phyloP scores from a whole-genome alignment of 2,113 vertebrate genomes.

The Vidua chalybeata region DNA sequence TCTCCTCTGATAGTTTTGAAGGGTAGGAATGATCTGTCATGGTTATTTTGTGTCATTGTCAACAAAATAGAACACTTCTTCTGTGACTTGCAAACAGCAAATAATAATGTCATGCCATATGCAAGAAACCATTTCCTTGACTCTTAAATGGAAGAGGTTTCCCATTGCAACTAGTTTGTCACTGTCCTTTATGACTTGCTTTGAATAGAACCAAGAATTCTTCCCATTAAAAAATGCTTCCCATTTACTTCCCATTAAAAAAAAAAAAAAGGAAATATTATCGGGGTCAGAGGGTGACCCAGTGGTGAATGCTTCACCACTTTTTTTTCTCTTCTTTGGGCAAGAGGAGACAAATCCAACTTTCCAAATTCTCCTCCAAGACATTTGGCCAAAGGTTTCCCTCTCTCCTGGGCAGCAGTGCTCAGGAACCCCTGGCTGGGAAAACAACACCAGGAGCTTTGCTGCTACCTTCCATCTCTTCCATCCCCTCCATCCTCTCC shows the following conservation, averaged over 20 bases:
- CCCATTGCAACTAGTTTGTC: neutral
- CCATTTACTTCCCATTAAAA: neutral
- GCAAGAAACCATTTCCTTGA: neutral
- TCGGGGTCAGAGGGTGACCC: too few species aligned
- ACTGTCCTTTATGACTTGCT: neutral
- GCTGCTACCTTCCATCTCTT: neutral
- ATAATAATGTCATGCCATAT: neutral
- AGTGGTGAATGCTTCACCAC: neutral
- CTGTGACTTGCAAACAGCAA: neutral
- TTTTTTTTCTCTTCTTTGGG: neutral
- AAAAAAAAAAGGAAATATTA: neutral
- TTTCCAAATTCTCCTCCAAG: neutral
- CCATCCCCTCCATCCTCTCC: neutral
- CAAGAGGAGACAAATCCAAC: neutral
- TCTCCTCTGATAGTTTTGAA: neutral
- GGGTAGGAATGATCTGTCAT: neutral
- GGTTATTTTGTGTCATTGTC: neutral
- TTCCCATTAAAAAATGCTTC: neutral
- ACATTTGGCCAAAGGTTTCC: neutral
- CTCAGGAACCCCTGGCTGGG: neutral
- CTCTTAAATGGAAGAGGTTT: neutral
- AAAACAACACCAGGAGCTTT: rapidly evolving
- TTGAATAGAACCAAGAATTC: neutral
- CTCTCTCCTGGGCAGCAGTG: rapidly evolving
- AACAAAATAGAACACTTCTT: neutral